Evolutionary conservation across 2,113 vertebrate species (phyloP).

Genomic region (Triplophysa rosa): DNA sequence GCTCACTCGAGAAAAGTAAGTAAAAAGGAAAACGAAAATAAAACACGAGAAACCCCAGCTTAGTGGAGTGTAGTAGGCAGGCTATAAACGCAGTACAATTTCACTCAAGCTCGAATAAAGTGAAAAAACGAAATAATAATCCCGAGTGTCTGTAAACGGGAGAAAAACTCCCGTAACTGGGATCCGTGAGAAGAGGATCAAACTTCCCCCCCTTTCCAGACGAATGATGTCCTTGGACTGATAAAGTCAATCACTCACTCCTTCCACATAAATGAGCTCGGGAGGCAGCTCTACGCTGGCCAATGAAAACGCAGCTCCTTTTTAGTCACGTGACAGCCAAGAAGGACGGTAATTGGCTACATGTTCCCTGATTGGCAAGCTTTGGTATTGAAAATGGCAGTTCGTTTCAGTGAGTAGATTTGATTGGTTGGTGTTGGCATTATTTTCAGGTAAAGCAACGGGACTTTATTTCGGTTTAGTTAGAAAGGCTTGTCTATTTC

Average conservation of each 20-base stretch:
- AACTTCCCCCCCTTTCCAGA: constrained; percentile 85
- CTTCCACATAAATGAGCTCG: constrained; percentile 89
- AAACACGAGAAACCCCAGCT: constrained; percentile 71
- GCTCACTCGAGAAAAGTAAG: constrained; percentile 70
- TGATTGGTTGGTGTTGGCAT: constrained; percentile 81
- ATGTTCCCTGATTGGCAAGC: constrained; percentile 79
- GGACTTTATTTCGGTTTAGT: constrained; percentile 56
- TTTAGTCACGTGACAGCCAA: constrained; percentile 77
- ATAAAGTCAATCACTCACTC: constrained; percentile 96
- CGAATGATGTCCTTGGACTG: constrained; percentile 95
- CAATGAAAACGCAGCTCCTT: constrained; percentile 79
- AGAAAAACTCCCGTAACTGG: constrained; percentile 76
- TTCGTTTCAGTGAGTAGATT: constrained; percentile 70
- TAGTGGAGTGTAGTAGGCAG: constrained; percentile 62
- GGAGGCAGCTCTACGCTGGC: constrained; percentile 81
- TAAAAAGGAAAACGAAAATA: constrained; percentile 62
- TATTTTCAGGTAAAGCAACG: constrained; percentile 80
- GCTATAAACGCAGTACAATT: constrained; percentile 18
- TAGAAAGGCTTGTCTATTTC: constrained; percentile 50
- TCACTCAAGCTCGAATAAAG: constrained; percentile 53
- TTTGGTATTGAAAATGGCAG: constrained; percentile 83
- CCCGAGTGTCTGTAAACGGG: constrained; percentile 68
- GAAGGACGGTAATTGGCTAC: constrained; percentile 77
- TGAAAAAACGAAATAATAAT: constrained; percentile 67
- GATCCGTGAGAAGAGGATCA: constrained; percentile 82